Base-by-base conservation (phyloP, 2,888 invertebrate species). In the Folsomia manolachei region DNA sequence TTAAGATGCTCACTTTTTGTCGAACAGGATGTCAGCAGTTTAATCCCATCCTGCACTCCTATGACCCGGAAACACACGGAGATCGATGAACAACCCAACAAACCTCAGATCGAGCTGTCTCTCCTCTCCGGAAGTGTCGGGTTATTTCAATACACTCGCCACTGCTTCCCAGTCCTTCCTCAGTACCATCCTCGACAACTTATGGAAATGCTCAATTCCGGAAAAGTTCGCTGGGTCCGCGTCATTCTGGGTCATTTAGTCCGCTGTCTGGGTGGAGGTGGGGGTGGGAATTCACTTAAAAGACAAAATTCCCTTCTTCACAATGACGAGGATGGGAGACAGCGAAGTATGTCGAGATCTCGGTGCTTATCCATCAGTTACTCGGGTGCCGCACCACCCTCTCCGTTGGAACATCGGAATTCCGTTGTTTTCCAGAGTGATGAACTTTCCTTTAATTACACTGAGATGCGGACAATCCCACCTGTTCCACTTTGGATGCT, bases 171-270 rank as follows among this genome's bases (percentile, higher is more conserved):
- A 0, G 97, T 98, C 60, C 86, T 99, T 73, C 99, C 99, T 0
- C 99, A 99, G 82, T 99, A 99, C 84, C 99, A 99, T 85, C 99
- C 99, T 0, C 97, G 97, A 82, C 98, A 98, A 82, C 86, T 99
- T 51, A 97, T 99, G 93, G 99, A 99, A 83, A 85, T 99, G 53
- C 87, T 99, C 27, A 98, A 98, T 85, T 97, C 97, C 69, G 99
- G 99, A 1, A 97, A 97, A 86, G 97, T 96, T 80, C 88, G 95
- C 82, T 94, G 98, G 90, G 99, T 99, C 0, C 97, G 98, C 83
- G 98, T 98, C 0, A 99, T 99, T 77, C 87, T 99, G 61, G 92
- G 95, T 0, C 98, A 99, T 87, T 88, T 99, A 70, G 95, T 98
- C 27, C 90, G 95, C 71, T 80, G 79, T 27, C 74, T 81, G 75